Conservation (phyloP, 2,113 vertebrate genomes). For the Grallaria varia region DNA sequence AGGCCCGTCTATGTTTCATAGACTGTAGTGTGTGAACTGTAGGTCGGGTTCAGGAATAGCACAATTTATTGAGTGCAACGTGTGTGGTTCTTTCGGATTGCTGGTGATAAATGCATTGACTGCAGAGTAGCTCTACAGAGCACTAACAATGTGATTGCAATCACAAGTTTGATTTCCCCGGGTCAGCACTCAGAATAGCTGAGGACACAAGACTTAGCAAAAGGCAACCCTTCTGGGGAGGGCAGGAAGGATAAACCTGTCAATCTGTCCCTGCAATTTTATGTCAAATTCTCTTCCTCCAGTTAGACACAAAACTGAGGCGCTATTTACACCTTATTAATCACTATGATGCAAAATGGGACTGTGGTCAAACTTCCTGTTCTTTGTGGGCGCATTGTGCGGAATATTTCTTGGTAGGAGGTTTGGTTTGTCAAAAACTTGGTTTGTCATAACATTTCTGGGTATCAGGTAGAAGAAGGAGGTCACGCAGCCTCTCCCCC, state of each 20-base stretch:
- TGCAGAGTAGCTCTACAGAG: neutral
- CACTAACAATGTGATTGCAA: neutral
- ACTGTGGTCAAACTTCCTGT: neutral
- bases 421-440: neutral
- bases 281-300: neutral
- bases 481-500: neutral
- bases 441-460: neutral
- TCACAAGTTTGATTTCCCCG: neutral
- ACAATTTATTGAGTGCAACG: neutral
- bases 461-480: neutral
- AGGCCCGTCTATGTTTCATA: neutral
- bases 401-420: neutral
- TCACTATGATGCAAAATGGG: neutral
- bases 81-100: neutral
- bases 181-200: neutral
- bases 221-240: rapidly evolving
- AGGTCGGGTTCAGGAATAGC: neutral
- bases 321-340: neutral
- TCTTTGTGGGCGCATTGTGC: neutral
- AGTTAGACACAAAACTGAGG: neutral
- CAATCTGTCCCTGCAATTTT: neutral
- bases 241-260: neutral
- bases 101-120: neutral
- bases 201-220: neutral
- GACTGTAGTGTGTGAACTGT: neutral